Evolutionary conservation across 2,888 invertebrate genomes (phyloP).

Genomic region (Alcis repandata): DNA sequence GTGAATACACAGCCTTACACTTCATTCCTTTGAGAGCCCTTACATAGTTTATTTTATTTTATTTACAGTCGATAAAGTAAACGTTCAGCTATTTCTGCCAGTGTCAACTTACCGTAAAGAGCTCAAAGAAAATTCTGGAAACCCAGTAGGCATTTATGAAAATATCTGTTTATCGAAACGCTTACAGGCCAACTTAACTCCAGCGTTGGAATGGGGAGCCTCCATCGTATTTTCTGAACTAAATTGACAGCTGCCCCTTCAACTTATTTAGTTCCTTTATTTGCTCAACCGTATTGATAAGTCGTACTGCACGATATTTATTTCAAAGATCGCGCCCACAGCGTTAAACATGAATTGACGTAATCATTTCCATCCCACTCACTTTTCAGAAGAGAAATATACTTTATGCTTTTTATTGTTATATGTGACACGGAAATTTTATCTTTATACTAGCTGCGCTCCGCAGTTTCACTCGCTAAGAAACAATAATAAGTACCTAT

Average conservation of each 20-base stretch:
- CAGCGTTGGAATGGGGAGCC: background rate
- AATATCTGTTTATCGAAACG: slow-evolving; percentile 6
- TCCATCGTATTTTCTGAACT: background rate
- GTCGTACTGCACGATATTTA: no score
- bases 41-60: background rate
- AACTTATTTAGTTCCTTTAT: no score
- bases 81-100: slow-evolving; percentile 9
- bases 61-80: slow-evolving; percentile 10
- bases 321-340: no score
- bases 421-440: no score
- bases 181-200: background rate
- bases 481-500: no score
- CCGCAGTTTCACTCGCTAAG: no score
- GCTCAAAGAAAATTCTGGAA: slow-evolving; percentile 10
- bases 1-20: background rate
- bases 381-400: no score
- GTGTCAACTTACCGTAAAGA: slow-evolving; percentile 16
- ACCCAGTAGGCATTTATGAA: slow-evolving; percentile 4
- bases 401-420: no score
- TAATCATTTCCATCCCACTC: no score
- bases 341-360: no score
- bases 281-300: no score
- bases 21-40: background rate
- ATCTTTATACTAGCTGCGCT: no score
- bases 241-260: background rate